phyloP scores from a whole-genome alignment of 2,113 vertebrate genomes.

The Bambusicola thoracicus region DNA sequence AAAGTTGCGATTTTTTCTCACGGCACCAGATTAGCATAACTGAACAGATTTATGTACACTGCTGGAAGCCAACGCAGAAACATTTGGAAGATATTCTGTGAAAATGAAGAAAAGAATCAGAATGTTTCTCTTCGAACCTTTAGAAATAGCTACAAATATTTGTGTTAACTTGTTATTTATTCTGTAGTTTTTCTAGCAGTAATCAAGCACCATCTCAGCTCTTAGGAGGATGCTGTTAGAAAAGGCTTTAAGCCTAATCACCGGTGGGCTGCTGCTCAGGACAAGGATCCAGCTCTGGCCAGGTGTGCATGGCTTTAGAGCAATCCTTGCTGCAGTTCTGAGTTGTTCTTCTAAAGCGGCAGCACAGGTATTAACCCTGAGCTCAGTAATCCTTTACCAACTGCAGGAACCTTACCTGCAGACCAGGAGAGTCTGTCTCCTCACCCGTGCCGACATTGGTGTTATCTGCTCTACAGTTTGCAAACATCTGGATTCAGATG shows the following conservation, averaged over 20 bases:
- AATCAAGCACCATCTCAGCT: neutral
- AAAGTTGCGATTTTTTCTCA: neutral
- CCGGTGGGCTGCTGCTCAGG: neutral
- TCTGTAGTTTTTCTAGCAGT: neutral
- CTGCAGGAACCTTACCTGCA: neutral
- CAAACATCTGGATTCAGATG: neutral
- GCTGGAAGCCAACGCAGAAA: constrained; percentile 8
- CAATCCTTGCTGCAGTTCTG: neutral
- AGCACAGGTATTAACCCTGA: neutral
- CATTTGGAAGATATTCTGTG: constrained; percentile 24
- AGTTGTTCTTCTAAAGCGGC: neutral
- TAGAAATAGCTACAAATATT: constrained; percentile 10
- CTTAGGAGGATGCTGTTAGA: neutral
- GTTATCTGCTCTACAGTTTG: neutral
- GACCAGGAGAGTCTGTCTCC: neutral
- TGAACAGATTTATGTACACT: constrained; percentile 38
- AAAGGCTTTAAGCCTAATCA: neutral
- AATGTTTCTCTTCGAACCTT: neutral
- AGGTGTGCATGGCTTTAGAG: neutral
- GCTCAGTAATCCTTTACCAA: neutral
- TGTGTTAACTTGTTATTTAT: neutral
- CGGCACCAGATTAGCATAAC: neutral
- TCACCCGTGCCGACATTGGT: rapidly evolving
- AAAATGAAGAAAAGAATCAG: neutral
- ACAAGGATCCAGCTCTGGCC: neutral